These are phyloP conservation scores for Meteorus sp. DNA, from an alignment of 1,140 invertebrate genomes.

Conservation along the genomic window DNA sequence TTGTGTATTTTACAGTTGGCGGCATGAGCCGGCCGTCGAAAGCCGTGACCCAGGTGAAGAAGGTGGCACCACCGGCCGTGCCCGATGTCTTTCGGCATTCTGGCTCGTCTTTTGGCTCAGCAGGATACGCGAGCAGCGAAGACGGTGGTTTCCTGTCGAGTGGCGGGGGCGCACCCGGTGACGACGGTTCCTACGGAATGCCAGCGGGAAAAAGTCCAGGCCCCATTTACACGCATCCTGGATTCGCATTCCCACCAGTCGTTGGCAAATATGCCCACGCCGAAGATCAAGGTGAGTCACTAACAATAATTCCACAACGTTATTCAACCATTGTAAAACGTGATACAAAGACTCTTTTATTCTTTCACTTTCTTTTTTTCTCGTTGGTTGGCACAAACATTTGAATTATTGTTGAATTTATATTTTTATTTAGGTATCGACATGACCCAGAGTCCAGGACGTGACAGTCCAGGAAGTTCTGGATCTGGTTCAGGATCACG, in stretches of 20 bases:
- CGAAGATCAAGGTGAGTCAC: slow-evolving; percentile 64
- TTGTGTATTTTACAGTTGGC: slow-evolving; percentile 66
- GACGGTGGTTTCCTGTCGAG: slow-evolving; percentile 65
- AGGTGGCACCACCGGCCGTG: slow-evolving; percentile 80
- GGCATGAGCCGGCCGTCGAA: slow-evolving; percentile 79
- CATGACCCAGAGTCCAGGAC: slow-evolving; percentile 79
- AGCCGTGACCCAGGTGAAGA: slow-evolving; percentile 75
- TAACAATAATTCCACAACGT: too few species aligned
- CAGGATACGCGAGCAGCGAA: slow-evolving; percentile 75
- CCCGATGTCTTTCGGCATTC: slow-evolving; percentile 77
- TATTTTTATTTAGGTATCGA: slow-evolving; percentile 58
- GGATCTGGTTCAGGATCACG: slow-evolving; percentile 83
- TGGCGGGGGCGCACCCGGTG: slow-evolving; percentile 44
- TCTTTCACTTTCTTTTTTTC: too few species aligned
- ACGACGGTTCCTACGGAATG: slow-evolving; percentile 55
- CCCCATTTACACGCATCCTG: slow-evolving; percentile 61
- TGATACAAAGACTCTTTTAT: too few species aligned
- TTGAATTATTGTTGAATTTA: too few species aligned
- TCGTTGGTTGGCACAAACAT: too few species aligned
- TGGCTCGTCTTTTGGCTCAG: slow-evolving; percentile 72
- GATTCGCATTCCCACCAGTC: slow-evolving; percentile 60
- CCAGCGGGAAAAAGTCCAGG: slow-evolving; percentile 61
- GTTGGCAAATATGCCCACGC: slow-evolving; percentile 57
- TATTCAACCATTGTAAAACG: too few species aligned
- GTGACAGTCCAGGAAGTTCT: slow-evolving; percentile 87